Base-by-base conservation (phyloP, 2,888 invertebrate genomes). In the Mayetiola destructor region DNA sequence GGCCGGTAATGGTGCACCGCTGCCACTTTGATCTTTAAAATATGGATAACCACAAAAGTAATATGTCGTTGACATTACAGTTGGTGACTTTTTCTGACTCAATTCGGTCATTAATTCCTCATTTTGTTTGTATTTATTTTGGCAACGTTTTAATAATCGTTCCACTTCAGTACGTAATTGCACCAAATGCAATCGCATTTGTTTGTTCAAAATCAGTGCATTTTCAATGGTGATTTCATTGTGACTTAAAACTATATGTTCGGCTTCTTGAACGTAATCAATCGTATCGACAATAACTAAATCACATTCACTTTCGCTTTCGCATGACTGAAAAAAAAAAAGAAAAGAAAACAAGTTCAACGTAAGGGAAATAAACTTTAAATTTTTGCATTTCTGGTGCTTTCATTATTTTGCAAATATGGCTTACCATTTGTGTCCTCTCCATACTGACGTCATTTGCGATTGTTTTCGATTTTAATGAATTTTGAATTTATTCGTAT, bases 11-110 rank as follows among this genome's bases (percentile, higher is more conserved):
- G 77, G 77, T 20, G 80, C 77, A 3, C 74, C 68, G 61, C 76
- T 79, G 21, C 75, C 74, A 20, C 71, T 63, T 21, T 66, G 70
- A 62, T 83, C 82, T 64, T 82, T 84, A 62, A 87, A 87, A 65
- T 82, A 87, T 1, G 85, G 79, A 63, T 77, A 74, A 30, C 81
- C 76, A 65, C 79, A 74, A 55, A 69, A 65, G 37, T 72, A 71
- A 27, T 68, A 66, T 30, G 71, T 73, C 9, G 36, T 58, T 2
- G 29, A 29, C 21, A 1, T 6, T 3, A 21, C 54, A 9, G 30
- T 27, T n/a, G 29, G 35, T 1, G 6, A n/a, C 5, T 42, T 36
- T n/a, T 32, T 20, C 9, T 48, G 20, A 62, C 59, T 14, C 65
- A 59, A 5, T 63, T 59, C 3, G 62, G 40, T 42, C 0, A 61